phyloP scores from a whole-genome alignment of 2,797 vertebrate genomes.

The Xiphorhynchus erythropygius region DNA sequence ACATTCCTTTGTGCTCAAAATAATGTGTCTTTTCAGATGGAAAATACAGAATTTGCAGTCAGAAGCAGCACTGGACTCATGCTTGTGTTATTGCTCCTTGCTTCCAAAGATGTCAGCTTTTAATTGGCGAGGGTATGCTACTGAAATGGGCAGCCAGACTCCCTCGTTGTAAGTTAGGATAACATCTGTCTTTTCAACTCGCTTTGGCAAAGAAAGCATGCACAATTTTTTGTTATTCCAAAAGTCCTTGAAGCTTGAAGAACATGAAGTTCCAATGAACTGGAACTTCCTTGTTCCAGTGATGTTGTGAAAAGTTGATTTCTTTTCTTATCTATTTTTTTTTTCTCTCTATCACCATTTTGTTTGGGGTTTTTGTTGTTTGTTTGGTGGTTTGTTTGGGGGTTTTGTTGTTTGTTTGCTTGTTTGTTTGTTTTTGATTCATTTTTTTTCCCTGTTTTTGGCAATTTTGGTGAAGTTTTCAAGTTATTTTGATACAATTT shows the following conservation, averaged over 20 bases:
- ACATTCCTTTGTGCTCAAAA: background rate
- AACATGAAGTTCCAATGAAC: conserved; percentile 37
- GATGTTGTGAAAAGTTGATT: conserved; percentile 4
- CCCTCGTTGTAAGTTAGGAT: background rate
- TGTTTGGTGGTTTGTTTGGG: background rate
- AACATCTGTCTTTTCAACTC: conserved; percentile 62
- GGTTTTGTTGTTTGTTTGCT: background rate
- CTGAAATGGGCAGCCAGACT: conserved; percentile 23
- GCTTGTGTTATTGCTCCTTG: background rate
- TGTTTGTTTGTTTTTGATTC: background rate
- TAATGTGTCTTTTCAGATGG: background rate
- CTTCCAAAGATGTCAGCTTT: background rate
- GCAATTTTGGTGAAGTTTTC: background rate
- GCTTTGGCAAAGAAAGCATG: conserved; percentile 13
- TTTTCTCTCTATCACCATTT: background rate
- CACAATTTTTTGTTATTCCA: conserved; percentile 55
- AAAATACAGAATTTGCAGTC: background rate
- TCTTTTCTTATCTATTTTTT: background rate
- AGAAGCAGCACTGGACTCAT: background rate
- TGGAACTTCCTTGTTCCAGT: conserved; percentile 18
- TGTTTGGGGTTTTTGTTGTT: background rate
- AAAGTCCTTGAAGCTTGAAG: conserved; percentile 63
- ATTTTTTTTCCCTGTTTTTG: background rate
- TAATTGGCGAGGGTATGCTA: background rate
- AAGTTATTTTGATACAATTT: background rate